Conservation (phyloP, 2,113 vertebrate species). For the Pardalotus punctatus region DNA sequence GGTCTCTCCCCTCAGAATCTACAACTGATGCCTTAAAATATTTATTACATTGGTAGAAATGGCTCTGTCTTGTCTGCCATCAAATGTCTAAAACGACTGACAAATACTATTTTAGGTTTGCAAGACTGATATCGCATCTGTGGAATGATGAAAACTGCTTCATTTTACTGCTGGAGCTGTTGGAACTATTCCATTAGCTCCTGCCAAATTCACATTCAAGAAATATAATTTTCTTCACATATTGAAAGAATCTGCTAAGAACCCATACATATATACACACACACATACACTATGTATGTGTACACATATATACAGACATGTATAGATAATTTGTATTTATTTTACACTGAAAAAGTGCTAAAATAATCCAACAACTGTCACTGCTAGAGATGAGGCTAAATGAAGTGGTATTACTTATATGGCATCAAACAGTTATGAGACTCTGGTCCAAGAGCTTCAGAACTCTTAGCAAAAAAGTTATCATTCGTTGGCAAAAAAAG, state of each 20-base stretch:
- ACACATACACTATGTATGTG: background rate
- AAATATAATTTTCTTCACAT: background rate
- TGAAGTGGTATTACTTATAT: background rate
- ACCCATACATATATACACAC: background rate
- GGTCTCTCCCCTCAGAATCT: background rate
- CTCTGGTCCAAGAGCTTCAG: background rate
- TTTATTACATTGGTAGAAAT: background rate
- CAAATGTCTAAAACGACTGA: background rate
- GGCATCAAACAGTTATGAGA: constrained; percentile 7
- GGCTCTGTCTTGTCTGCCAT: background rate
- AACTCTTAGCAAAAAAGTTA: background rate
- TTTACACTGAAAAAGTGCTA: constrained; percentile 14
- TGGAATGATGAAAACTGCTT: background rate
- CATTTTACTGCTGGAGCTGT: background rate
- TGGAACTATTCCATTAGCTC: background rate
- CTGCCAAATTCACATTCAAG: constrained; percentile 1
- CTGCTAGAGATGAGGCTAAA: background rate
- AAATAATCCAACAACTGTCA: background rate
- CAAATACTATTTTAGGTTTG: background rate
- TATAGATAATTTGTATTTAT: background rate
- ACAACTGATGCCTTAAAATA: background rate
- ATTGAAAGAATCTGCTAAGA: background rate
- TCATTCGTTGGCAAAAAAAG: background rate
- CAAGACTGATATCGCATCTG: background rate
- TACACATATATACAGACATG: background rate